A percentile compares a stretch with the other conserved stretches of the same genome.
phyloP scores from a whole-genome alignment of 2,888 invertebrate species.

The Amphimallon solstitiale region DNA sequence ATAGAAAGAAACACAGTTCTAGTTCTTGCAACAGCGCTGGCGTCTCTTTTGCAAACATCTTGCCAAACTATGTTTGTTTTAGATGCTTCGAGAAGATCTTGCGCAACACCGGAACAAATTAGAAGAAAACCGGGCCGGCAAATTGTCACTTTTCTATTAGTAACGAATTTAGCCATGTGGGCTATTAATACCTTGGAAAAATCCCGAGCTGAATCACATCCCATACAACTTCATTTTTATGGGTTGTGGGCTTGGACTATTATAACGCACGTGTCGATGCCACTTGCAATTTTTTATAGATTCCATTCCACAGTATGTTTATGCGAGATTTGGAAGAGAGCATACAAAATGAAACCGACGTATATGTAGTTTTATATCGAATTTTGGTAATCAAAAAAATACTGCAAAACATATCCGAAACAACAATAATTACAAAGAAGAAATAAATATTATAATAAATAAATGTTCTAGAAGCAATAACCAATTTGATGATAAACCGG shows the following conservation, averaged over 20 bases:
- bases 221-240: constrained; percentile 91
- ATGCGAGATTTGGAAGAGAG: constrained; percentile 96
- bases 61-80: constrained; percentile 92
- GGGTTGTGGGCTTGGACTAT: constrained; percentile 96
- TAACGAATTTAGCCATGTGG: constrained; percentile 94
- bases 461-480: neutral
- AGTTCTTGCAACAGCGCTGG: constrained; percentile 84
- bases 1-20: constrained; percentile 82
- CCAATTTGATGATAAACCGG: neutral
- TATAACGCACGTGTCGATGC: constrained; percentile 94
- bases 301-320: constrained; percentile 96
- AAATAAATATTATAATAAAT: no score
- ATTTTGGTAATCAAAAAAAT: constrained; percentile 1
- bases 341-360: constrained; percentile 91
- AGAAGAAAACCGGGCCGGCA: constrained; percentile 91
- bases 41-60: constrained; percentile 88
- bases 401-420: constrained; percentile 17
- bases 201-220: constrained; percentile 89
- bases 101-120: constrained; percentile 83
- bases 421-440: neutral
- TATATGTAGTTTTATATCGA: constrained; percentile 74
- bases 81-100: constrained; percentile 87
- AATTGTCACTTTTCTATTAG: constrained; percentile 90
- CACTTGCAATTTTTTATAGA: constrained; percentile 90
- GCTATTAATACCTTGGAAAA: constrained; percentile 93